These are phyloP conservation scores for Agriopis aurantiaria DNA, from an alignment of 2,888 invertebrate genomes.

Conservation along the genomic window DNA sequence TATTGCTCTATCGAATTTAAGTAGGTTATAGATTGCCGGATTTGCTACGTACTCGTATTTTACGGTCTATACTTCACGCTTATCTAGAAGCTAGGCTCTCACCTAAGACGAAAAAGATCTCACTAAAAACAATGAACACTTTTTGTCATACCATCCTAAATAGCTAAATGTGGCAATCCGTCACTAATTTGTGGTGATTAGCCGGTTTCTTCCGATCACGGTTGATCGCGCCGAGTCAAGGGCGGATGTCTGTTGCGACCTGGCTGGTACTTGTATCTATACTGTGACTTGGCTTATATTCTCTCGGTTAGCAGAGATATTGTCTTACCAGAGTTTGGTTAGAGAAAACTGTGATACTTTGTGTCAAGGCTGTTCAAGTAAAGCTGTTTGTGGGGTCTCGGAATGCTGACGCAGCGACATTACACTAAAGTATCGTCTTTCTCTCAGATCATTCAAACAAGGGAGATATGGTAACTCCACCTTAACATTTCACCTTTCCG, in stretches of 20 bases:
- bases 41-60: neutral
- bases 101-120: neutral
- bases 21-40: neutral
- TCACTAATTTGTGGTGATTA: slow-evolving; percentile 69
- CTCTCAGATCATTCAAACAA: too few relatives aligned
- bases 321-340: slow-evolving; percentile 19
- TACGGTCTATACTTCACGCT: too few relatives aligned
- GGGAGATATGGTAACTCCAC: too few relatives aligned
- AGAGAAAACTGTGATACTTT: slow-evolving; percentile 25
- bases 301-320: slow-evolving; percentile 36
- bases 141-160: slow-evolving; percentile 27
- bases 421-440: too few relatives aligned
- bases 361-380: slow-evolving; percentile 25
- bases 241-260: slow-evolving; percentile 48
- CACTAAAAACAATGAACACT: slow-evolving; percentile 14
- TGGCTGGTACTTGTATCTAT: neutral
- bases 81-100: too few relatives aligned
- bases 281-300: slow-evolving; percentile 17
- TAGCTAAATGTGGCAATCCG: slow-evolving; percentile 51
- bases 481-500: too few relatives aligned
- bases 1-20: neutral
- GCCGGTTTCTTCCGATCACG: slow-evolving; percentile 63
- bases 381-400: neutral
- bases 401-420: too few relatives aligned
- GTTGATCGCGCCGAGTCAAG: slow-evolving; percentile 64